phyloP scores from a whole-genome alignment of 2,888 invertebrate species.

The Allolobophora icterica region DNA sequence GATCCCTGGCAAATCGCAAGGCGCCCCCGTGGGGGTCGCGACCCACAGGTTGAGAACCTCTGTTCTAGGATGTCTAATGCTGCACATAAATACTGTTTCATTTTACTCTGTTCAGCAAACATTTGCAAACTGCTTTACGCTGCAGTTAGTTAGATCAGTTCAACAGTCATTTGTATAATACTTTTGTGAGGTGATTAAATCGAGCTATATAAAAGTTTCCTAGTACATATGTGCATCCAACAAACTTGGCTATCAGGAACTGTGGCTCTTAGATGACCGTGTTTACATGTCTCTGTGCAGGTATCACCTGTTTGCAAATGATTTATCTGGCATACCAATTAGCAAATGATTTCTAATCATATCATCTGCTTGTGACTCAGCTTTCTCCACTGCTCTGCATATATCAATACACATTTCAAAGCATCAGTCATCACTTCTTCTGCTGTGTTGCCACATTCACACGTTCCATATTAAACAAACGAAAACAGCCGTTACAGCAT shows the following conservation, averaged over 20 bases:
- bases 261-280: background rate
- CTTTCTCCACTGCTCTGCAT: background rate
- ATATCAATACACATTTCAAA: background rate
- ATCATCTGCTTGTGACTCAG: background rate
- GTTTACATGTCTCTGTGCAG: background rate
- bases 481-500: background rate
- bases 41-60: too few relatives aligned
- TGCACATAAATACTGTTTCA: too few relatives aligned
- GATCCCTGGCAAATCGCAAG: too few relatives aligned
- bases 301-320: background rate
- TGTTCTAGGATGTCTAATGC: too few relatives aligned
- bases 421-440: background rate
- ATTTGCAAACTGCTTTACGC: too few relatives aligned
- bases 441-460: background rate
- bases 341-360: conserved; percentile 4
- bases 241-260: background rate
- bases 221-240: background rate
- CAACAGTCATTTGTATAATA: too few relatives aligned
- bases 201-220: too few relatives aligned
- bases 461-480: background rate
- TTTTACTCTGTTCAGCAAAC: too few relatives aligned
- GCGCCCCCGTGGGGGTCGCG: too few relatives aligned
- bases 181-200: too few relatives aligned
- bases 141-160: too few relatives aligned
- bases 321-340: background rate